These are phyloP conservation scores for Felis chaus DNA, from an alignment of 2,113 vertebrate species.

Conservation along the genomic window DNA sequence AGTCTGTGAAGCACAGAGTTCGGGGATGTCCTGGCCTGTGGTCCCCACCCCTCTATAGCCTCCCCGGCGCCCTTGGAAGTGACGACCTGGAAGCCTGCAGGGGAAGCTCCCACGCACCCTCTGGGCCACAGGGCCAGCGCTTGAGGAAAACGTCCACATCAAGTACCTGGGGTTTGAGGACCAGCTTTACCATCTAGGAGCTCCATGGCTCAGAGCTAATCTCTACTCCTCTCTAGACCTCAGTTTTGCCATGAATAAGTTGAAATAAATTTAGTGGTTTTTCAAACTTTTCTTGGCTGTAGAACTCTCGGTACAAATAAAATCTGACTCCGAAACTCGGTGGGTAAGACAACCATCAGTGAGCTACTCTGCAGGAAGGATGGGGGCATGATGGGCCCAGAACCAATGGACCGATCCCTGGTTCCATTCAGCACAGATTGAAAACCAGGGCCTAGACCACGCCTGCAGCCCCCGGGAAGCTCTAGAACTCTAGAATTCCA, in stretches of 20 bases:
- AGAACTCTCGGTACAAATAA: background rate
- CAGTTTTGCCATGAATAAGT: background rate
- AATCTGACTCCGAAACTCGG: background rate
- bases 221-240: background rate
- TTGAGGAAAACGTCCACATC: background rate
- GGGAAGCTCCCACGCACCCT: too few relatives aligned
- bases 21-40: background rate
- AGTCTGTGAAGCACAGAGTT: background rate
- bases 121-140: background rate
- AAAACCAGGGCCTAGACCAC: background rate
- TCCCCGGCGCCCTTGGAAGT: background rate
- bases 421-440: background rate
- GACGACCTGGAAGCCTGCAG: background rate
- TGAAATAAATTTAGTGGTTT: background rate
- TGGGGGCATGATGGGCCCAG: background rate
- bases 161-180: background rate
- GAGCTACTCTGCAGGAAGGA: background rate
- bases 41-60: background rate
- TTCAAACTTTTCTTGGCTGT: background rate
- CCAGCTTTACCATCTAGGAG: background rate
- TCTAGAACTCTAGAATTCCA: background rate
- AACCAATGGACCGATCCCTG: background rate
- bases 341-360: background rate
- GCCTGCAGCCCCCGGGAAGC: background rate
- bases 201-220: background rate